A percentile compares a stretch with the other conserved stretches of the same genome.
These are phyloP conservation scores for Seladonia tumulorum DNA, from an alignment of 2,888 invertebrate genomes.

Conservation along the genomic window DNA sequence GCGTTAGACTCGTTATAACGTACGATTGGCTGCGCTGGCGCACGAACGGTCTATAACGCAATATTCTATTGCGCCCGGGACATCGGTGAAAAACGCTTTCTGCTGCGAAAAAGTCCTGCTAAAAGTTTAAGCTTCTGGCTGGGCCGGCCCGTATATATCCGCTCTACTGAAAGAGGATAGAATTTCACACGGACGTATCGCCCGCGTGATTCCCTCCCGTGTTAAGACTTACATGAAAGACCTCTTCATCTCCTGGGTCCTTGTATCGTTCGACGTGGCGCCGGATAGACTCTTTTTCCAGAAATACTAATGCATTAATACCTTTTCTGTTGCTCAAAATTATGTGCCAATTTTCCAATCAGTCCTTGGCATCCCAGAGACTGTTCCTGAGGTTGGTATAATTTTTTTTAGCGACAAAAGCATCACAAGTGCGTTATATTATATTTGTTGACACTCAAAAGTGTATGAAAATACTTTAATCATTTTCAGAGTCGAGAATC, in stretches of 20 bases:
- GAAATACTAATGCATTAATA: not conserved
- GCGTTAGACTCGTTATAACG: constrained; percentile 30
- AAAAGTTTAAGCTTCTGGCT: constrained; percentile 22
- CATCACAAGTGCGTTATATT: too few species aligned
- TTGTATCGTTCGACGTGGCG: not conserved
- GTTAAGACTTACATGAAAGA: not conserved
- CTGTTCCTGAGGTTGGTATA: too few species aligned
- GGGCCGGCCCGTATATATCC: not conserved
- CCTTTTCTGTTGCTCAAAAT: not conserved
- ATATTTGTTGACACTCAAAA: too few species aligned
- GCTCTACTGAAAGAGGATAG: constrained; percentile 6
- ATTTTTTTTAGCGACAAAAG: too few species aligned
- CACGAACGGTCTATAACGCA: constrained; percentile 15
- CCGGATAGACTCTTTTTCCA: not conserved
- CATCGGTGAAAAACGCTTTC: constrained; percentile 19
- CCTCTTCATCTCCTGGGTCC: not conserved
- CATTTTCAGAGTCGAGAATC: too few species aligned
- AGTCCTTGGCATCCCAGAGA: not conserved
- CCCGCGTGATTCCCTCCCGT: not conserved
- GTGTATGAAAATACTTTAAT: too few species aligned
- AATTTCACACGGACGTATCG: constrained; percentile 17
- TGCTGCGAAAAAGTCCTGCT: constrained; percentile 12
- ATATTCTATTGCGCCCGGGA: constrained; percentile 39
- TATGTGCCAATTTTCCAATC: not conserved
- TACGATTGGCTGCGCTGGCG: constrained; percentile 3